Percentiles rank a stretch among this genome's conserved stretches.
phyloP scores from a whole-genome alignment of 2,888 invertebrate genomes.

The Priocnemis perturbator region DNA sequence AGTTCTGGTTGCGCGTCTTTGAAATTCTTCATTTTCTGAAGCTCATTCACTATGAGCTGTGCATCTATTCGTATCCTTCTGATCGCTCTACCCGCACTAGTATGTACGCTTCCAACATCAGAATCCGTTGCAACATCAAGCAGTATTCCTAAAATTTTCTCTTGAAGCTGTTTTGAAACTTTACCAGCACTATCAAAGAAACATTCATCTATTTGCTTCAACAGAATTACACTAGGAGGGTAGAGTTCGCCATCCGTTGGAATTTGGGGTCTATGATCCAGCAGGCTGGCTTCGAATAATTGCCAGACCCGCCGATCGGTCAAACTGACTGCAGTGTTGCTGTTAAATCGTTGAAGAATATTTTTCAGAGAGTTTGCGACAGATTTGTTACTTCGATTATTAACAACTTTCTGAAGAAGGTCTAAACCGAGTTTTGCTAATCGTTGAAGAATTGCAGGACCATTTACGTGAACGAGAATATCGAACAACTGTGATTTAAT shows the following conservation, averaged over 20 bases:
- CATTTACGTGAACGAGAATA: constrained; percentile 76
- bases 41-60: constrained; percentile 78
- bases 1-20: constrained; percentile 4
- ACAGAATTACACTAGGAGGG: constrained; percentile 76
- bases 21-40: constrained; percentile 78
- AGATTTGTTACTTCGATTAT: constrained; percentile 56
- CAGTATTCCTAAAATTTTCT: constrained; percentile 61
- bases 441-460: constrained; percentile 74
- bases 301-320: constrained; percentile 77
- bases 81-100: constrained; percentile 80
- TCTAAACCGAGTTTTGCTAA: constrained; percentile 67
- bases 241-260: constrained; percentile 72
- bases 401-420: constrained; percentile 65
- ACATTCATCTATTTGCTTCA: constrained; percentile 79
- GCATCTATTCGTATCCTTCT: constrained; percentile 82
- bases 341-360: constrained; percentile 79
- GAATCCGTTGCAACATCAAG: constrained; percentile 69
- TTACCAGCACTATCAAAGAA: constrained; percentile 73
- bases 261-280: constrained; percentile 76
- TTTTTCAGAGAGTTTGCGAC: constrained; percentile 78
- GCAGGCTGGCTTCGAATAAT: constrained; percentile 78
- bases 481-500: constrained; percentile 76
- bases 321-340: constrained; percentile 74
- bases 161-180: constrained; percentile 51
- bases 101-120: constrained; percentile 60